phyloP scores from a whole-genome alignment of 2,888 invertebrate genomes.

The Pollenia griseotomentosa region DNA sequence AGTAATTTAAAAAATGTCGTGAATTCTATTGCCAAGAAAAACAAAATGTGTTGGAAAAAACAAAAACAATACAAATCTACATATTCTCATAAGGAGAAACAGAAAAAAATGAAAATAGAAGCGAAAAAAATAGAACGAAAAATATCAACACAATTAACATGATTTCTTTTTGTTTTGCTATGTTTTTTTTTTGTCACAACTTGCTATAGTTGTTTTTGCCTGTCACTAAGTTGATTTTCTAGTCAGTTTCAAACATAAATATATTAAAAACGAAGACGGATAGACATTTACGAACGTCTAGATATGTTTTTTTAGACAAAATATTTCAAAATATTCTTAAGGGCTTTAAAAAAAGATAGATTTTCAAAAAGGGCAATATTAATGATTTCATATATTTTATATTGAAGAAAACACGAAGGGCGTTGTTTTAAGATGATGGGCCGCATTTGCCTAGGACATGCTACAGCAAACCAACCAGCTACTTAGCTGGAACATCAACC shows the following conservation, averaged over 20 bases:
- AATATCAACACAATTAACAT: constrained; percentile 44
- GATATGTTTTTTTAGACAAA: no score
- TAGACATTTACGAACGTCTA: no score
- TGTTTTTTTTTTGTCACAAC: not conserved
- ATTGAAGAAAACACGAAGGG: no score
- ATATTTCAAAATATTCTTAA: no score
- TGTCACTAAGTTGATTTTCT: not conserved
- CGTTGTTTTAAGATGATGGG: no score
- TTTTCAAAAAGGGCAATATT: no score
- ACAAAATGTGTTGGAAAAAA: not conserved
- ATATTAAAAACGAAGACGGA: not conserved
- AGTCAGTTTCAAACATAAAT: not conserved
- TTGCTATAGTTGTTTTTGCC: not conserved
- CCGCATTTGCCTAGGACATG: no score
- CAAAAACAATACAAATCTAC: not conserved
- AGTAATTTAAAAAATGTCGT: not conserved
- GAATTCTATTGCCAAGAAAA: constrained; percentile 45
- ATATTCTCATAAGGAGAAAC: constrained; percentile 18
- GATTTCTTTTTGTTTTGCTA: constrained; percentile 20
- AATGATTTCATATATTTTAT: no score
- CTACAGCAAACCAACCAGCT: no score
- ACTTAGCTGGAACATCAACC: no score
- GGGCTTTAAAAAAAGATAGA: no score
- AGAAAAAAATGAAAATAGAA: constrained; percentile 8
- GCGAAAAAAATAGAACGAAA: not conserved